A percentile compares a stretch with the other conserved stretches of the same genome.
phyloP scores from a whole-genome alignment of 2,113 vertebrate species.

The Cavia porcellus region DNA sequence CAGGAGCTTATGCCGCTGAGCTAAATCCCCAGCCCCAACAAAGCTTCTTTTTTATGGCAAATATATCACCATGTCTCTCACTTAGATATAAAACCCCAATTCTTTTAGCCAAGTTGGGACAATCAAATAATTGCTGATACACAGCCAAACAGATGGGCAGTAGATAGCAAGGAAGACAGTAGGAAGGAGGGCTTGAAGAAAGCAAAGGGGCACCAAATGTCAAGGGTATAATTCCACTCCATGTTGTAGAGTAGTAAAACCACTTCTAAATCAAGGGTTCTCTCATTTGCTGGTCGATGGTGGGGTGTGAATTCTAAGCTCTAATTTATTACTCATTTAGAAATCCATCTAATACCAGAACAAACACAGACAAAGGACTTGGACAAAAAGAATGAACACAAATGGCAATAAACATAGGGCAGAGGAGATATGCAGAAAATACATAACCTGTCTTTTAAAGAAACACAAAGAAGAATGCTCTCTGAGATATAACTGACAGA shows the following conservation, averaged over 20 bases:
- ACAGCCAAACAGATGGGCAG: background rate
- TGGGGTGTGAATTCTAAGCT: slow-evolving; percentile 23
- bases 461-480: slow-evolving; percentile 43
- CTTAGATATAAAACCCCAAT: slow-evolving; percentile 48
- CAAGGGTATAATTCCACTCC: background rate
- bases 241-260: slow-evolving; percentile 44
- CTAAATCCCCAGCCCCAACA: no score
- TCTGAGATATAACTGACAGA: slow-evolving; percentile 39
- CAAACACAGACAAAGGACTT: slow-evolving; percentile 36
- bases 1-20: no score
- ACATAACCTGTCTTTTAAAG: slow-evolving; percentile 36
- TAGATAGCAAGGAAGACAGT: slow-evolving; percentile 21
- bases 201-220: background rate
- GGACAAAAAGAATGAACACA: slow-evolving; percentile 43
- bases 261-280: slow-evolving; percentile 45
- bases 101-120: background rate
- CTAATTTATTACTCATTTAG: slow-evolving; percentile 48
- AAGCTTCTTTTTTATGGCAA: slow-evolving; percentile 38
- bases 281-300: slow-evolving; percentile 8
- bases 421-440: background rate
- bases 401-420: slow-evolving; percentile 47
- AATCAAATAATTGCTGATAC: slow-evolving; percentile 18
- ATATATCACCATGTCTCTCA: slow-evolving; percentile 27
- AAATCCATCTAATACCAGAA: slow-evolving; percentile 32
- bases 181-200: slow-evolving; percentile 7